Evolutionary conservation across 2,113 vertebrate species (phyloP).

Genomic region (Pachypanchax playfairii): DNA sequence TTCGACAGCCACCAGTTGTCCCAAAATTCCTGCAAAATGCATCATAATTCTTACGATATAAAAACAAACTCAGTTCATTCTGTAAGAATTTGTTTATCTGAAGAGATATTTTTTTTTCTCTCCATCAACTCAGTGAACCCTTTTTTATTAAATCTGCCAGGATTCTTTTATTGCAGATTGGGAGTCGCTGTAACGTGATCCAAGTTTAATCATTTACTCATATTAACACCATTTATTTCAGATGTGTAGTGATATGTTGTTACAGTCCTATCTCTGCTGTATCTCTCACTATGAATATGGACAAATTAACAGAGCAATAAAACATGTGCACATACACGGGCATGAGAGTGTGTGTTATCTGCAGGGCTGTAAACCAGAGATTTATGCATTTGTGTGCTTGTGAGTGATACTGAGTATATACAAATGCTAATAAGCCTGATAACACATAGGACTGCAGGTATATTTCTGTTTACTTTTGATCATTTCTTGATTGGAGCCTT

Average conservation of each 20-base stretch:
- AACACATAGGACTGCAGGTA: too few species aligned
- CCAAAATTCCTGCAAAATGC: too few species aligned
- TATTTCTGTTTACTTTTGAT: too few species aligned
- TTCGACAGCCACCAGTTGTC: too few species aligned
- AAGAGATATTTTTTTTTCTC: neutral
- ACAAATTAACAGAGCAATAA: conserved; percentile 40
- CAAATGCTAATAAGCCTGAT: too few species aligned
- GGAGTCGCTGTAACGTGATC: conserved; percentile 26
- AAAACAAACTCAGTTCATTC: too few species aligned
- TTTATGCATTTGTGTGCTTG: neutral
- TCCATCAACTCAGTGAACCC: conserved; percentile 44
- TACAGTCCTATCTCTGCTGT: conserved; percentile 33
- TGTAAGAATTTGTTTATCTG: neutral
- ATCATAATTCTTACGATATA: too few species aligned
- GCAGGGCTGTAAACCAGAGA: neutral
- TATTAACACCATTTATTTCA: conserved; percentile 40
- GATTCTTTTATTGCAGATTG: conserved; percentile 53
- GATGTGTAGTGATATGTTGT: conserved; percentile 25
- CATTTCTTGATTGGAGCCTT: too few species aligned
- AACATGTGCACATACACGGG: too few species aligned
- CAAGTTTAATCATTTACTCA: conserved; percentile 54
- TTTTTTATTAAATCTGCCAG: conserved; percentile 29
- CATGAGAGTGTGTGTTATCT: neutral
- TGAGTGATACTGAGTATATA: neutral
- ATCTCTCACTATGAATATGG: conserved; percentile 36